Evolutionary conservation across 2,797 vertebrate species (phyloP), one percentile per base, ranked within the genome.

Genomic region (Myiothlypis coronata): DNA sequence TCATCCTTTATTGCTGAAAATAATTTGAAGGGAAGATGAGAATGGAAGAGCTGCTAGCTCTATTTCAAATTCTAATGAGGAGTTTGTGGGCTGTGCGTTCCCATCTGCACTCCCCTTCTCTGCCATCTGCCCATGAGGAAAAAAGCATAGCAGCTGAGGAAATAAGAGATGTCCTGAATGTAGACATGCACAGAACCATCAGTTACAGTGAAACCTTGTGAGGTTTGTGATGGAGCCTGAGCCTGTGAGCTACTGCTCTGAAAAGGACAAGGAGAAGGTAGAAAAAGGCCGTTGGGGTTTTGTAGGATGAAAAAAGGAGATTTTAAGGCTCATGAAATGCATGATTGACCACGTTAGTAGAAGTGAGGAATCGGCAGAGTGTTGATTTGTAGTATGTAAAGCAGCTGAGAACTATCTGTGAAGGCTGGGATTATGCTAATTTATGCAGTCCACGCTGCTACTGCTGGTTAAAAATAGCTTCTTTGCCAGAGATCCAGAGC

Each of bases 391-490:
- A 90, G 77, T 86, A 49, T 72, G 92, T 90, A 93, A 59, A 75
- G 43, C 55, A 94, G 56, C 84, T 70, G 84, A 71, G 94, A 95
- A 86, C 93, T 59, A 65, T 97, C 97, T 83, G 91, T 84, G 83
- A 89, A 72, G 89, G 90, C 87, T 93, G 93, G 86, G 94, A 97
- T 96, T 97, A 97, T 97, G 97, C 94, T 98, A 98, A 98, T 97
- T 89, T 97, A 97, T 97, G 96, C 97, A 91, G 92, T 96, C 96
- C 94, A 52, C 95, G 96, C 56, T 97, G 96, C 91, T 94, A 86
- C 86, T 74, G 84, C 70, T 72, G 91, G 91, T 97, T 97, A 97
- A 98, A 98, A 98, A 98, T 98, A 98, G 93, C 95, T 96, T 70
- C 11, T 53, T 95, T 97, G 91, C 84, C 87, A 89, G 94, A 96